These are phyloP conservation scores for Holocentrus rufus DNA, from an alignment of 2,797 vertebrate genomes.

Conservation along the genomic window DNA sequence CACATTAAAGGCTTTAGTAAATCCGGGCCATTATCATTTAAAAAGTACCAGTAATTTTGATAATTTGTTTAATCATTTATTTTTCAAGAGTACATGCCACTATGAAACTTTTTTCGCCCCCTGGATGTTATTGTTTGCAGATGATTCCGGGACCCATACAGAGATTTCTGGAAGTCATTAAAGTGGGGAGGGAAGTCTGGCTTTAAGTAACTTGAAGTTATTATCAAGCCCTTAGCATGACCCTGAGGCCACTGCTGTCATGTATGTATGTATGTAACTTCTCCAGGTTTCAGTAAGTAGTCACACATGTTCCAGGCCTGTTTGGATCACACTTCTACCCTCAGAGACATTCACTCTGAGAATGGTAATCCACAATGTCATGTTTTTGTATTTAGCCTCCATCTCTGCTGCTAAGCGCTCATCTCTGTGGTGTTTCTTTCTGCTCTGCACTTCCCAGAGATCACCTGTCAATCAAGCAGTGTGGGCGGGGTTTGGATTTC, in stretches of 20 bases:
- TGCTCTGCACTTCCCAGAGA: no score
- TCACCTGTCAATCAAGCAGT: not conserved
- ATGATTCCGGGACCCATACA: not conserved
- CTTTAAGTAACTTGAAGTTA: not conserved
- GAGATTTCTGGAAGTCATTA: conserved; percentile 18
- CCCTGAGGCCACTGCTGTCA: not conserved
- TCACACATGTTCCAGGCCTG: conserved; percentile 9
- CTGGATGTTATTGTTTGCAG: no score
- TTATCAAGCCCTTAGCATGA: not conserved
- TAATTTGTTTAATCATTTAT: no score
- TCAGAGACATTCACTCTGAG: no score
- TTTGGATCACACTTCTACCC: no score
- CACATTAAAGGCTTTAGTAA: no score
- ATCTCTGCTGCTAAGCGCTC: not conserved
- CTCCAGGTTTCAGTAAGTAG: not conserved
- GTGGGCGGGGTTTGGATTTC: not conserved
- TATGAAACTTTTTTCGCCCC: no score
- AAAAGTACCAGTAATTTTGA: no score
- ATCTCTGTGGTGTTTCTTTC: not conserved
- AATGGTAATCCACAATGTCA: no score
- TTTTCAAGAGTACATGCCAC: no score
- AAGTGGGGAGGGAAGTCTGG: not conserved
- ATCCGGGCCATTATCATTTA: no score
- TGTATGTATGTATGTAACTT: not conserved
- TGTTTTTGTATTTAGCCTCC: not conserved